Evolutionary conservation across 2,888 invertebrate genomes (phyloP).

Genomic region (Rhamnusium bicolor): DNA sequence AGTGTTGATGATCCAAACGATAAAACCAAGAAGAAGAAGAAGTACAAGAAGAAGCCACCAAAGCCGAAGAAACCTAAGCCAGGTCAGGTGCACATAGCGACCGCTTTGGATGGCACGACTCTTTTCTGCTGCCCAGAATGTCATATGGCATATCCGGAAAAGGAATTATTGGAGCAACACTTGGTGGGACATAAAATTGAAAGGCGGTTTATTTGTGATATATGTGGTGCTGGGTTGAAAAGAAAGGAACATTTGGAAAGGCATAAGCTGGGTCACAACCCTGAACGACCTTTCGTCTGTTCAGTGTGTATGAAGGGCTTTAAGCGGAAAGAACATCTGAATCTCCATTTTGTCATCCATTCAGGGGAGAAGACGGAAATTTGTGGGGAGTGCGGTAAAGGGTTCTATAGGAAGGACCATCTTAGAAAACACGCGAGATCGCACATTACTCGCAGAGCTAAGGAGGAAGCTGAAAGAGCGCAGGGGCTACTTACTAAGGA

Average conservation of each 20-base stretch:
- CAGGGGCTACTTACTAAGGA: constrained; percentile 58
- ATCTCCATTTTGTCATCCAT: constrained; percentile 88
- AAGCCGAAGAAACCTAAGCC: constrained; percentile 86
- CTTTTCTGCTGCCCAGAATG: constrained; percentile 87
- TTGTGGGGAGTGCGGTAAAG: constrained; percentile 84
- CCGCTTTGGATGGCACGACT: constrained; percentile 82
- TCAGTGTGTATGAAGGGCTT: constrained; percentile 83
- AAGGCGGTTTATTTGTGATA: constrained; percentile 83
- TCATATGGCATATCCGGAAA: constrained; percentile 86
- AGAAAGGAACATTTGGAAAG: constrained; percentile 86
- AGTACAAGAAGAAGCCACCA: constrained; percentile 86
- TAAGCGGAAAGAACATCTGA: constrained; percentile 87
- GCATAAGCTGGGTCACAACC: constrained; percentile 86
- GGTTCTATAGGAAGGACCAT: constrained; percentile 87
- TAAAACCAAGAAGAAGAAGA: constrained; percentile 81
- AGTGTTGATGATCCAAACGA: constrained; percentile 65
- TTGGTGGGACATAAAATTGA: constrained; percentile 86
- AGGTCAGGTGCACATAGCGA: constrained; percentile 85
- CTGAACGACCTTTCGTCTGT: constrained; percentile 86
- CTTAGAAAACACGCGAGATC: constrained; percentile 85
- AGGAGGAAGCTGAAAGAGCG: constrained; percentile 76
- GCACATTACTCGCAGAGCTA: constrained; percentile 83
- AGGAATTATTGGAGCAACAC: constrained; percentile 85
- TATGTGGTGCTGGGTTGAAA: constrained; percentile 84
- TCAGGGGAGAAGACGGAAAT: constrained; percentile 88